A percentile compares a stretch with the other conserved stretches of the same genome.
Conservation (phyloP, 2,113 vertebrate genomes). For the Plecturocebus donacophilus region DNA sequence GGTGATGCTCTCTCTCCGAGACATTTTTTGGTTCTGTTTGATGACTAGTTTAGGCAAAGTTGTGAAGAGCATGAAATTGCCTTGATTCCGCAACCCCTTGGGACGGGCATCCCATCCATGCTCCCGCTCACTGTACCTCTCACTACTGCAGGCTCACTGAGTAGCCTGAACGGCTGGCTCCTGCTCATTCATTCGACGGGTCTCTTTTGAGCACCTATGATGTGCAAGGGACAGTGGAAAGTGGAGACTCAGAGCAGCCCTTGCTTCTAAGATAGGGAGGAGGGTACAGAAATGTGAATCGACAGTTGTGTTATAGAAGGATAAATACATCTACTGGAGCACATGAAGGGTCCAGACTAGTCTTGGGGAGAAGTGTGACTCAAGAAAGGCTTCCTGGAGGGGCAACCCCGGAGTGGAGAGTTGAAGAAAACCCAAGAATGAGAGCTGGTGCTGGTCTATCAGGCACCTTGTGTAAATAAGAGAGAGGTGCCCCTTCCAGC, state of each 20-base stretch:
- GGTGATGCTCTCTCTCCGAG: not conserved
- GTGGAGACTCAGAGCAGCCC: not conserved
- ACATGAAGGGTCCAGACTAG: not conserved
- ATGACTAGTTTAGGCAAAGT: not conserved
- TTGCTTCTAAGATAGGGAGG: not conserved
- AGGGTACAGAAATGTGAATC: not conserved
- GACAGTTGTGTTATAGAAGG: not conserved
- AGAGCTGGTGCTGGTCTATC: not conserved
- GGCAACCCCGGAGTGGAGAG: not conserved
- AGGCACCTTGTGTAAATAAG: not conserved
- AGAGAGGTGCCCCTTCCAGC: not conserved
- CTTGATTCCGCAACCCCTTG: not conserved
- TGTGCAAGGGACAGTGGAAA: not conserved
- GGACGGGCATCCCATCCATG: not conserved
- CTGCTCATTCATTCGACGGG: not conserved
- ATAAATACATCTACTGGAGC: not conserved
- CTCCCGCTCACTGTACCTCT: not conserved
- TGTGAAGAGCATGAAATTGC: not conserved
- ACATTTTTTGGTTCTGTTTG: not conserved
- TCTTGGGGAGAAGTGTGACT: not conserved
- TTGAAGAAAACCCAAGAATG: not conserved
- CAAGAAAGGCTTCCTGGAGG: not conserved
- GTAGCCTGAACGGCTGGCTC: not conserved
- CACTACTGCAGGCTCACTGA: not conserved
- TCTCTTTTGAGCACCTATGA: not conserved